Evolutionary conservation across 2,113 vertebrate genomes (phyloP).

Genomic region (Arizona elegans): DNA sequence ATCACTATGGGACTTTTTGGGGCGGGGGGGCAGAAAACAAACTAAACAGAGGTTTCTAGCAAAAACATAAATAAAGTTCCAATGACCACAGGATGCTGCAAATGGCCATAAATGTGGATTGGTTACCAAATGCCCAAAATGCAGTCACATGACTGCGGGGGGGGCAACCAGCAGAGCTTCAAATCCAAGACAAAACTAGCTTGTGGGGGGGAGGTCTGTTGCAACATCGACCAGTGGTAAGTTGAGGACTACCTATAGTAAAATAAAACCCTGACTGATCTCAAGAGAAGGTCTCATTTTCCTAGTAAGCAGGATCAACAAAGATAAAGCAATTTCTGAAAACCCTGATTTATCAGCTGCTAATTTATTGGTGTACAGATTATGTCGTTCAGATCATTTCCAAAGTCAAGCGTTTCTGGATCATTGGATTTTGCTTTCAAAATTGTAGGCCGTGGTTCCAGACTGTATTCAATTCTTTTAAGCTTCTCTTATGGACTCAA

Average conservation of each 20-base stretch:
- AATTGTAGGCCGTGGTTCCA: neutral
- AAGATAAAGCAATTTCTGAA: neutral
- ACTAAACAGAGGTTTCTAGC: neutral
- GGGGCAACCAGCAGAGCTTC: too few relatives aligned
- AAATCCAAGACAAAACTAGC: neutral
- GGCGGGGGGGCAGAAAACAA: neutral
- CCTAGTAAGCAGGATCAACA: neutral
- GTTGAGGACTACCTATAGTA: neutral
- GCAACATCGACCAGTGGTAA: neutral
- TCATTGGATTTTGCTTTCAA: neutral
- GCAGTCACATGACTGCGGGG: too few relatives aligned
- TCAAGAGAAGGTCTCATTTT: neutral
- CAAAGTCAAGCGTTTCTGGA: neutral
- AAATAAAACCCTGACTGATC: neutral
- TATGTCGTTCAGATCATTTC: neutral
- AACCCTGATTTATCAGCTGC: neutral
- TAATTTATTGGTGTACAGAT: neutral
- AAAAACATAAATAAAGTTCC: neutral
- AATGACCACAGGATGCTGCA: neutral
- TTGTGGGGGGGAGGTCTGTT: neutral
- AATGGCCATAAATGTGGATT: neutral
- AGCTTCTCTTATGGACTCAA: neutral
- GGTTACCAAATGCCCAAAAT: too few relatives aligned
- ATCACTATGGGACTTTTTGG: too few relatives aligned
- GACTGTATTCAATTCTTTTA: neutral